Evolutionary conservation across 2,797 vertebrate species (phyloP), one percentile per base, ranked within the genome.

Genomic region (Gobio occitaniae): DNA sequence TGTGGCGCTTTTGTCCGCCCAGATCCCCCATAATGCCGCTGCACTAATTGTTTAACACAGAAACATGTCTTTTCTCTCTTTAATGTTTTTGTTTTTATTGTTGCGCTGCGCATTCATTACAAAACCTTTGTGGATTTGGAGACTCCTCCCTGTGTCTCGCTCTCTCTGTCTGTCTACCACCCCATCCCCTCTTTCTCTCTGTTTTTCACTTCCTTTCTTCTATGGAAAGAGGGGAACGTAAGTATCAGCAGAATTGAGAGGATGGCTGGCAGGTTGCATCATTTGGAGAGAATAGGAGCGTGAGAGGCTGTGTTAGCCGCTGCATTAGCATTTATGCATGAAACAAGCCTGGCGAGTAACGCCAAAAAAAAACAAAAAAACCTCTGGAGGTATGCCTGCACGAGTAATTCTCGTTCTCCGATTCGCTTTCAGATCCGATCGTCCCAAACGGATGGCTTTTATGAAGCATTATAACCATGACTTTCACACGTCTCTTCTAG

Each of bases 41-140:
- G 92, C 93, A 90, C 95, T 95, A 95, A 96, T 95, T 94, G 94
- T 95, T 95, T 93, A 95, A 95, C 95, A 95, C 94, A 94, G 94
- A 95, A 95, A 95, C 94, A 93, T 91, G 87, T 93, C 93, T 95
- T 94, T 94, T 95, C 94, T 94, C 94, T 90, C 91, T 94, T 93
- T 93, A 94, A 94, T 93, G 92, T 93, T 95, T 95, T 94, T 94
- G 93, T 95, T 94, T 93, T 93, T 93, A 95, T 95, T 95, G 94
- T 95, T 89, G 85, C 84, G 19, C 63, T 32, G 88, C 92, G 93
- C 93, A 93, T 95, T 94, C 93, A 94, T 94, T 91, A 95, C 95
- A 93, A 93, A 95, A 95, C 92, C 93, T 94, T 95, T 95, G 93
- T 95, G 93, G 91, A 92, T 95, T 93, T 93, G 90, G 90, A 93